These are phyloP conservation scores for Eubasilissa regina DNA, from an alignment of 1,140 invertebrate genomes.

Conservation along the genomic window DNA sequence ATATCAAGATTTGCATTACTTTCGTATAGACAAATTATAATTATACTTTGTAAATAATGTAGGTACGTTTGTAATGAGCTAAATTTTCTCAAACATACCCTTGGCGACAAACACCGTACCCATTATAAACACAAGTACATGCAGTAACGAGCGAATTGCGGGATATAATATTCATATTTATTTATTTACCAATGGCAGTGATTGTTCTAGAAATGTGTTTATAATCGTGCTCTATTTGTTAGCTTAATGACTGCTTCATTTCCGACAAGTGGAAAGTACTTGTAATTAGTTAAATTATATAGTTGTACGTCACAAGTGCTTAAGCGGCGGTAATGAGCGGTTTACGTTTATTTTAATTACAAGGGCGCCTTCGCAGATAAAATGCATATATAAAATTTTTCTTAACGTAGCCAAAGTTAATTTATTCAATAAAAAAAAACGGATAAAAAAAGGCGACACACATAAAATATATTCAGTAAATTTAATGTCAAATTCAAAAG, in stretches of 20 bases:
- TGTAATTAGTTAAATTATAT: not conserved
- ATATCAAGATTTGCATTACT: too few species aligned
- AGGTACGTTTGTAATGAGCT: too few species aligned
- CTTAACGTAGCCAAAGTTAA: too few species aligned
- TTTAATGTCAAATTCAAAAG: too few species aligned
- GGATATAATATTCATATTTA: not conserved
- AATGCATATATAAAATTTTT: too few species aligned
- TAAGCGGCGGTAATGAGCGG: not conserved
- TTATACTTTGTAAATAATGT: too few species aligned
- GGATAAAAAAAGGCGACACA: too few species aligned
- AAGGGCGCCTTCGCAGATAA: not conserved
- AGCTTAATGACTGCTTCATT: conserved; percentile 10
- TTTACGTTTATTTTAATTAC: not conserved
- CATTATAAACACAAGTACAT: not conserved
- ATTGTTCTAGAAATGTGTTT: conserved; percentile 22
- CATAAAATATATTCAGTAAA: too few species aligned
- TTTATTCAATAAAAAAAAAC: too few species aligned
- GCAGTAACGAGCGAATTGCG: conserved; percentile 23
- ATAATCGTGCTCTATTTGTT: conserved; percentile 1
- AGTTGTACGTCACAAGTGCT: not conserved
- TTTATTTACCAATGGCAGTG: conserved; percentile 10
- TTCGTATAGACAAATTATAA: too few species aligned
- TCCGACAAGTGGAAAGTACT: conserved; percentile 1
- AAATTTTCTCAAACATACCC: too few species aligned
- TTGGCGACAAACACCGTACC: too few species aligned